Evolutionary conservation across 2,113 vertebrate species (phyloP), one percentile per base, ranked within the genome.

Genomic region (Pteruthius melanotis): DNA sequence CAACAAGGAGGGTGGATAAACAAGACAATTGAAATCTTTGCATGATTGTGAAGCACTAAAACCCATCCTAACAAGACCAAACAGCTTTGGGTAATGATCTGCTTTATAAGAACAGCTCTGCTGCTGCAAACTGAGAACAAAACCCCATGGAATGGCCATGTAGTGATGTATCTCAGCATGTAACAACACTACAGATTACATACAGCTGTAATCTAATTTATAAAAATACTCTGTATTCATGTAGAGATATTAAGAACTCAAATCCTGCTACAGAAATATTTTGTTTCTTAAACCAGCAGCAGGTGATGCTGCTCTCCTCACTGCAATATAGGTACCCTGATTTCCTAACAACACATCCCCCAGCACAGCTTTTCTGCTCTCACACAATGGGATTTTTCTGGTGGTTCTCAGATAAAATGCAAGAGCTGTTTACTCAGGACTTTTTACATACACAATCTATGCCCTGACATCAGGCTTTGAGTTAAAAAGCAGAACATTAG

Each of bases 1-100:
- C 0, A 1, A 68, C 56, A 68, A 78, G 4, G 37, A 94, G 22
- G 6, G 31, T 6, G 64, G 23, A 35, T 59, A 74, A 54, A 65
- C 56, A 64, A 35, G 31, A 22, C 54, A 72, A 61, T 15, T 24
- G n/a, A 71, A 87, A 27, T 60, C 82, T 79, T 45, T 57, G 37
- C 56, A 15, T 10, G 28, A 56, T 15, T 6, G 8, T 39, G 30
- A 59, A 92, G 92, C 59, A 53, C 49, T 45, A 39, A 75, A 22
- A 3, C 18, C 10, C 57, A 53, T 33, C 31, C 10, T 3, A 13
- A 4, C 4, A 44, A 0, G 0, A 71, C 6, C 56, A 28, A 50
- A 50, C 35, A 33, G 39, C 11, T 54, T 37, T 42, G 17, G 47
- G 33, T 8, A 59, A 45, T 0, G 1, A n/a, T 9, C 37, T 59